Conservation (phyloP, 2,113 vertebrate species). For the Catharus fuscescens region DNA sequence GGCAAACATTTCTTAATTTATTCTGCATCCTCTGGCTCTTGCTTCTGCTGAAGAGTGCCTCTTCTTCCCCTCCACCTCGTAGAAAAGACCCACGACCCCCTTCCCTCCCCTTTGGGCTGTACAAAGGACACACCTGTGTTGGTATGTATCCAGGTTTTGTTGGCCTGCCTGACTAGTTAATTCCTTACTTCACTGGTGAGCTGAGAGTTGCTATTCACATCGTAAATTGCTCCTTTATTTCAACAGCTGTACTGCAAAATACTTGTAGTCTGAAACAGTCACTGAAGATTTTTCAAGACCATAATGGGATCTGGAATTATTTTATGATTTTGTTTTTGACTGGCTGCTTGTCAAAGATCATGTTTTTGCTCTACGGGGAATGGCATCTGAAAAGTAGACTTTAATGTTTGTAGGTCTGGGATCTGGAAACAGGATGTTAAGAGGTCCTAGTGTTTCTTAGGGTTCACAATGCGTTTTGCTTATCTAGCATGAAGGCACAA, state of each 20-base stretch:
- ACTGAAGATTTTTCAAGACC: slow-evolving; percentile 22
- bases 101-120: not conserved
- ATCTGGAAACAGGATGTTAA: not conserved
- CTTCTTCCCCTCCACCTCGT: not conserved
- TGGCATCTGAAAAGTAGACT: not conserved
- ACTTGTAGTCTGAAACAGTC: not conserved
- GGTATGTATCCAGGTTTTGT: slow-evolving; percentile 64
- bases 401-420: not conserved
- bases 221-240: slow-evolving; percentile 27
- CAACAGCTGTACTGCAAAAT: slow-evolving; percentile 22
- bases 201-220: not conserved
- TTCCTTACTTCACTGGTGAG: not conserved
- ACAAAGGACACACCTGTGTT: slow-evolving; percentile 41
- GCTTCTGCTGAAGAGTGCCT: slow-evolving; percentile 3
- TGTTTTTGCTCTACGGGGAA: accelerated
- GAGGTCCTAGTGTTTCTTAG: not conserved
- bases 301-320: not conserved
- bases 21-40: slow-evolving; percentile 16
- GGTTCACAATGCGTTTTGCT: not conserved
- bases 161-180: not conserved
- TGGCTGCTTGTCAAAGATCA: slow-evolving; percentile 35
- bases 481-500: not conserved
- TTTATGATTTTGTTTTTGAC: slow-evolving; percentile 56
- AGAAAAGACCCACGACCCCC: not conserved
- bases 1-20: not conserved